phyloP scores from a whole-genome alignment of 1,140 invertebrate genomes.

The Apis cerana region DNA sequence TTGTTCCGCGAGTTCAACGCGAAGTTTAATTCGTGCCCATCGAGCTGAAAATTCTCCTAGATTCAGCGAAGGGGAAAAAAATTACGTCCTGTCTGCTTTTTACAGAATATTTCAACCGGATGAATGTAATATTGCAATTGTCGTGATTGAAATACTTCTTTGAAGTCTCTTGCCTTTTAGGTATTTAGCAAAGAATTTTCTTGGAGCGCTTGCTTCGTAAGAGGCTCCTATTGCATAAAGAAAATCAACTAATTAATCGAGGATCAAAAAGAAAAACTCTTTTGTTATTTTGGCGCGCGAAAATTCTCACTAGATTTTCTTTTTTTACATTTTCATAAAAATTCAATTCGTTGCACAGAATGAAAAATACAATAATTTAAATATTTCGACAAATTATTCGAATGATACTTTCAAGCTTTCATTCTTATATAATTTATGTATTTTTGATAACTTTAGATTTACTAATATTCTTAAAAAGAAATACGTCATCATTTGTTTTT shows the following conservation, averaged over 20 bases:
- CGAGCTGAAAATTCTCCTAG: constrained; percentile 12
- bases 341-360: too few species aligned
- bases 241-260: constrained; percentile 31
- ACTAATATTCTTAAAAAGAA: too few species aligned
- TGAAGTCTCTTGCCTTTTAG: constrained; percentile 28
- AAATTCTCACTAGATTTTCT: not conserved
- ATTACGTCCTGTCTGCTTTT: not conserved
- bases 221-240: not conserved
- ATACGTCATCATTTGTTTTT: too few species aligned
- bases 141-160: constrained; percentile 28
- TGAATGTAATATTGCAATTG: constrained; percentile 29
- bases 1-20: constrained; percentile 1
- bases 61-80: constrained; percentile 5
- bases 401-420: not conserved
- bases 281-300: not conserved
- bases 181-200: constrained; percentile 30
- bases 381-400: not conserved
- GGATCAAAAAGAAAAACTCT: not conserved
- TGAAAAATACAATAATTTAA: too few species aligned
- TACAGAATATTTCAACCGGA: constrained; percentile 2
- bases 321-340: not conserved
- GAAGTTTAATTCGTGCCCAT: constrained; percentile 20
- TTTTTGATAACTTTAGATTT: too few species aligned
- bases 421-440: too few species aligned
- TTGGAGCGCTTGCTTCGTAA: not conserved